Conservation (phyloP, 1,140 invertebrate genomes). For the Zeugodacus cucurbitae region DNA sequence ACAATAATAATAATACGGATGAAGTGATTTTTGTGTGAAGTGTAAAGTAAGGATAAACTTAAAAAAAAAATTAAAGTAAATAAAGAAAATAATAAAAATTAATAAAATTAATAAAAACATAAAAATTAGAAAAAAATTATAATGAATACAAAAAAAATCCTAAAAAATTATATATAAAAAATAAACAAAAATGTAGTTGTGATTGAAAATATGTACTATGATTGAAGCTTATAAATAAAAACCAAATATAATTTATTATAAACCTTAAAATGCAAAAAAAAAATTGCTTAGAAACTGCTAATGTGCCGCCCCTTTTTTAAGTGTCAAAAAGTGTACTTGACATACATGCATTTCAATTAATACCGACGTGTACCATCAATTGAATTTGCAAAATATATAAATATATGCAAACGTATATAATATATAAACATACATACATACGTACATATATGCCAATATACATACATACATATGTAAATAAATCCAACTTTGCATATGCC, state of each 20-base stretch:
- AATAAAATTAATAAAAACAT: not conserved
- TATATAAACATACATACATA: not conserved
- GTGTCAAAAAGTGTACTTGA: conserved; percentile 4
- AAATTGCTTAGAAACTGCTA: not conserved
- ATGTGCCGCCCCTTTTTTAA: not conserved
- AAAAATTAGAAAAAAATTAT: not conserved
- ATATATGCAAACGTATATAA: not conserved
- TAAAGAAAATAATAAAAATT: not conserved
- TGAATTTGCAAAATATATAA: not conserved
- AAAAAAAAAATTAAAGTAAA: no score
- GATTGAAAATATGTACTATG: not conserved
- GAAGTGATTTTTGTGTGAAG: not conserved
- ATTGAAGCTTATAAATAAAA: no score
- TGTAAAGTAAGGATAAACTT: no score
- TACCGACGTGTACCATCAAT: not conserved
- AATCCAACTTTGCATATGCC: not conserved
- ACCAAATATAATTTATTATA: not conserved
- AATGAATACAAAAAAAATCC: not conserved
- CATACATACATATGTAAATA: not conserved
- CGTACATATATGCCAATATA: not conserved
- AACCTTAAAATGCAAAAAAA: not conserved
- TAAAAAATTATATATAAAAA: not conserved
- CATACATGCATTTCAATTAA: not conserved
- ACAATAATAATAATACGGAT: not conserved
- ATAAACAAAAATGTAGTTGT: not conserved